Conservation (phyloP, 2,888 invertebrate genomes). For the Lithodes maja region DNA sequence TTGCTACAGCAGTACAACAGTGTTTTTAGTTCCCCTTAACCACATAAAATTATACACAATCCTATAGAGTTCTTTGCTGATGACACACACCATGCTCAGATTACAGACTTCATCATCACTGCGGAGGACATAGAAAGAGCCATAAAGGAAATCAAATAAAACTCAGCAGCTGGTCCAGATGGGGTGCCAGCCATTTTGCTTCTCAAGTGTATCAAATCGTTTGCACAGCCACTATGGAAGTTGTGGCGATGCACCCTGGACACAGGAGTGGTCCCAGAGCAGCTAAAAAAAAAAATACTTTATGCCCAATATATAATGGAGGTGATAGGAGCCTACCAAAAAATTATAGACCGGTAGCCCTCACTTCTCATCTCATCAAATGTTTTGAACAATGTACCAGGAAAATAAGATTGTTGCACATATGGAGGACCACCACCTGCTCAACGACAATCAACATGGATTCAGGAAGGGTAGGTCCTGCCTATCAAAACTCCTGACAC, state of each 20-base stretch:
- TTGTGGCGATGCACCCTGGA: conserved; percentile 25
- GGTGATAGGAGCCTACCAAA: background rate
- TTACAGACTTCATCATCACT: conserved; percentile 11
- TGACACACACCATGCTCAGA: background rate
- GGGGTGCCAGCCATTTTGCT: conserved; percentile 24
- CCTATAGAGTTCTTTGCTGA: background rate
- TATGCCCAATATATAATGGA: conserved; percentile 7
- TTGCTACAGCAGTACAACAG: conserved; percentile 13
- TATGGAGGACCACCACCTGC: background rate
- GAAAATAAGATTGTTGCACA: conserved; percentile 3
- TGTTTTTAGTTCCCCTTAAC: background rate
- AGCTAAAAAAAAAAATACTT: background rate
- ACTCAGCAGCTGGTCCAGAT: too few species aligned
- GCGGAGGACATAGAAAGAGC: conserved; percentile 30
- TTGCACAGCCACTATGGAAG: background rate
- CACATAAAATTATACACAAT: background rate
- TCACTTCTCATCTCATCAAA: conserved; percentile 37
- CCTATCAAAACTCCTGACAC: conserved; percentile 2
- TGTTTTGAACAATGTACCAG: conserved; percentile 7
- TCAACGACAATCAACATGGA: conserved; percentile 23
- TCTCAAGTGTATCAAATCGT: conserved; percentile 2
- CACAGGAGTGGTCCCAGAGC: conserved; percentile 23
- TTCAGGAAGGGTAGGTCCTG: conserved; percentile 40
- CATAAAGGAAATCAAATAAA: too few species aligned
- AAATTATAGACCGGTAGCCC: conserved; percentile 8